Base-by-base conservation (phyloP, 2,888 invertebrate species). In the Drosophila lutescens region DNA sequence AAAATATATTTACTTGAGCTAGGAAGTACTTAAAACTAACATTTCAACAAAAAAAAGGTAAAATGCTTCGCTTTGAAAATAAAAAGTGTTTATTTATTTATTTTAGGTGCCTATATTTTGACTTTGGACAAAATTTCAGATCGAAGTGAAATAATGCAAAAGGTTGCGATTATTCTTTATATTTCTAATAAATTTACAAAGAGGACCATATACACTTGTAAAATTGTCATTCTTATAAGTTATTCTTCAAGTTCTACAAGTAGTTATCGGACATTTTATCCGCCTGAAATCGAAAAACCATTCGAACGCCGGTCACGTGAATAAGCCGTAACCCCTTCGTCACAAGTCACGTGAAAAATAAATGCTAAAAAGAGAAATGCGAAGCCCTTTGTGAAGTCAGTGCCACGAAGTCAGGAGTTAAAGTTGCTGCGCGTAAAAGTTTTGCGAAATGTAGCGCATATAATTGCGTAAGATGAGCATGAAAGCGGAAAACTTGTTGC, bases 401-500 rank as follows among this genome's bases (percentile, higher is more conserved):
- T 74, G 70, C 56, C 78, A 63, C 43, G 67, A 53, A 60, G 50
- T 57, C 57, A 66, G 69, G 62, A 78, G 69, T 67, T 84, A 78
- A 80, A 83, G 84, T 72, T 75, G 72, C 72, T 70, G 69, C 76
- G 72, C 61, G 75, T 63, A 44, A 80, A 73, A 72, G 47, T 82
- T 74, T 67, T 60, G 62, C 78, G 47, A 77, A 74, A 68, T 62
- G 65, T 79, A 38, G 49, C 38, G 61, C 71, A 74, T 60, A 72
- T 83, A 80, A 80, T 86, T 81, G 86, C 80, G 83, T 80, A 83
- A 83, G 72, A 60, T 63, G 61, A 54, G 59, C 51, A 54, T 32
- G 54, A 63, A 49, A 62, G 55, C 40, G 34, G 44, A 34, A 50
- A 70, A 85, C 82, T 80, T 80, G 74, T 79, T 81, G 79, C 79